A percentile compares a stretch with the other conserved stretches of the same genome.
phyloP scores from a whole-genome alignment of 2,888 invertebrate species.

The Callimorpha dominula region DNA sequence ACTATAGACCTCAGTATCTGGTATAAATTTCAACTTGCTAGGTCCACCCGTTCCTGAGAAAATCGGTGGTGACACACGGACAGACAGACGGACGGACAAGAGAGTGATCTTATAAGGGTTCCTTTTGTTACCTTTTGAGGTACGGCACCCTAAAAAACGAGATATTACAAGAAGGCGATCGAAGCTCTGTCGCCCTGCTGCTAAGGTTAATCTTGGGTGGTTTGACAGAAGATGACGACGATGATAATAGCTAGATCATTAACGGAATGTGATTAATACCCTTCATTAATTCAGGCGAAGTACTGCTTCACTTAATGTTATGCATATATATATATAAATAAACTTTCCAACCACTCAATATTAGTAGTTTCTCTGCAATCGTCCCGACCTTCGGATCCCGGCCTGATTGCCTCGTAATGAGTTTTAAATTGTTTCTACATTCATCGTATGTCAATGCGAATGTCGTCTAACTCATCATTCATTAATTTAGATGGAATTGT shows the following conservation, averaged over 20 bases:
- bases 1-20: too few species aligned
- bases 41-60: too few species aligned
- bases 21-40: too few species aligned
- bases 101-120: too few species aligned
- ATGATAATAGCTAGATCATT: not conserved
- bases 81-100: too few species aligned
- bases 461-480: constrained; percentile 23
- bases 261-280: too few species aligned
- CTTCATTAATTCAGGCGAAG: not conserved
- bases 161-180: not conserved
- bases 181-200: not conserved
- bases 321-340: constrained; percentile 61
- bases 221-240: not conserved
- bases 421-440: constrained; percentile 73
- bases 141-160: too few species aligned
- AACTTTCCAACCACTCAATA: constrained; percentile 50
- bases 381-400: constrained; percentile 56
- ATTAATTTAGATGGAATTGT: constrained; percentile 12
- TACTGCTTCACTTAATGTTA: constrained; percentile 48
- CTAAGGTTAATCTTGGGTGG: not conserved
- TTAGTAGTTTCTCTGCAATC: constrained; percentile 46
- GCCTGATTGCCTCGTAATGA: constrained; percentile 72
- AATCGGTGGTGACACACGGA: too few species aligned
- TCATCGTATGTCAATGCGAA: constrained; percentile 54
- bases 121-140: too few species aligned